These are phyloP conservation scores for Mimachlamys varia DNA, from an alignment of 2,888 invertebrate genomes.

Conservation along the genomic window DNA sequence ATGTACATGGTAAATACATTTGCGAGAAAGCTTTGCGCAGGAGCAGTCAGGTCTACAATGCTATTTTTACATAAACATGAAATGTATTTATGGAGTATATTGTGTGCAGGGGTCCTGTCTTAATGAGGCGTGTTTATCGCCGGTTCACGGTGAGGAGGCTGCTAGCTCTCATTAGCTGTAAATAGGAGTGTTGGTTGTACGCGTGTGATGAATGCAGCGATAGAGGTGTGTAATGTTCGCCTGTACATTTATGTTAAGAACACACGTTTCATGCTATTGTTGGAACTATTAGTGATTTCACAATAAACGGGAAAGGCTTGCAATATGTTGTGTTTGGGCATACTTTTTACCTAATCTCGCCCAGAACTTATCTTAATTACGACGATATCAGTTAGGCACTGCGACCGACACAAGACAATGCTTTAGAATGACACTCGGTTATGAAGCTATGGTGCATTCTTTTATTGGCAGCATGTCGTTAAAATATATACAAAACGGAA, in stretches of 20 bases:
- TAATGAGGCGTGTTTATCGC: background rate
- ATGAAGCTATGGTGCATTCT: too few species aligned
- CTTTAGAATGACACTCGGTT: too few species aligned
- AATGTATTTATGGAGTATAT: background rate
- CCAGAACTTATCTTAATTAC: too few species aligned
- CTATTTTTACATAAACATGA: conserved; percentile 14
- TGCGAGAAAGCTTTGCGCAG: background rate
- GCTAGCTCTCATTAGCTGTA: background rate
- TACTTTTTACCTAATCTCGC: too few species aligned
- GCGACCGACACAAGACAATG: too few species aligned
- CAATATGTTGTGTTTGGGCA: background rate
- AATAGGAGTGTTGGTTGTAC: background rate
- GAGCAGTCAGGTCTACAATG: background rate
- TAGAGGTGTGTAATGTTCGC: background rate
- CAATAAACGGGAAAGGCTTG: background rate
- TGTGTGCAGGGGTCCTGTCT: background rate
- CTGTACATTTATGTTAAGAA: background rate
- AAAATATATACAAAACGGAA: too few species aligned
- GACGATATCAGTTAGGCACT: too few species aligned
- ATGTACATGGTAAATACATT: background rate
- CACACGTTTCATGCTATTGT: background rate
- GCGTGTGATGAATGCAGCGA: background rate
- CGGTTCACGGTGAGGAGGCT: background rate
- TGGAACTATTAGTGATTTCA: background rate
- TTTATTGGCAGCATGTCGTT: too few species aligned